phyloP scores from a whole-genome alignment of 1,140 invertebrate species.

The Ladona fulva region DNA sequence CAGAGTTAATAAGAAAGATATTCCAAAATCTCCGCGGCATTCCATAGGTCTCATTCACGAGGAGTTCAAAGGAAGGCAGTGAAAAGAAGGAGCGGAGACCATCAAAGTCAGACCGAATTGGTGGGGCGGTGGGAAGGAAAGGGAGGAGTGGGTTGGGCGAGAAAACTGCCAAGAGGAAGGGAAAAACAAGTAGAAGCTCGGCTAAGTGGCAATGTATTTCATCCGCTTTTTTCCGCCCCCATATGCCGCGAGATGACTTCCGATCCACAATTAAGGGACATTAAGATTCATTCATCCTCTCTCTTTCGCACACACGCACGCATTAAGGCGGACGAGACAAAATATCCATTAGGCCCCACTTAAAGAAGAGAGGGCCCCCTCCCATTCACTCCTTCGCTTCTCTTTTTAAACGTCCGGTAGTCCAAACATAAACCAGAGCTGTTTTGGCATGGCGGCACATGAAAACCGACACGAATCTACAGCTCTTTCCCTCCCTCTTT shows the following conservation, averaged over 20 bases:
- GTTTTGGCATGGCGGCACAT: background rate
- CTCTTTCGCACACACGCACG: background rate
- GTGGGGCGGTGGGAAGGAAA: too few relatives aligned
- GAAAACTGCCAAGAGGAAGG: too few relatives aligned
- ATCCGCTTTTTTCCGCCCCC: background rate
- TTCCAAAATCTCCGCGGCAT: too few relatives aligned
- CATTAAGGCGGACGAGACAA: background rate
- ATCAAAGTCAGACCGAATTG: too few relatives aligned
- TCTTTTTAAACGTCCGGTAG: constrained; percentile 9
- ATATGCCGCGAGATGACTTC: constrained; percentile 1
- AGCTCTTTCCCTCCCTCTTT: too few relatives aligned
- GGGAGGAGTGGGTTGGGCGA: too few relatives aligned
- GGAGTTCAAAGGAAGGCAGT: too few relatives aligned
- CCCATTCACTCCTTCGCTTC: background rate
- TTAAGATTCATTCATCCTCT: constrained; percentile 7
- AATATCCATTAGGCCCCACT: constrained; percentile 4
- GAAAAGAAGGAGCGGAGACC: too few relatives aligned
- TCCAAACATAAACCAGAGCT: constrained; percentile 9
- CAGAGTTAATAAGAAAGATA: too few relatives aligned
- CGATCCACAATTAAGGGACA: background rate
- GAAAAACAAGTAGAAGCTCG: too few relatives aligned
- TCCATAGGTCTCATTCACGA: too few relatives aligned
- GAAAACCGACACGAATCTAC: background rate
- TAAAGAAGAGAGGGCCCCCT: background rate
- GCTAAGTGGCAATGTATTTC: background rate